Evolutionary conservation across 2,113 vertebrate species (phyloP), one percentile per base, ranked within the genome.

Genomic region (Hucho hucho): DNA sequence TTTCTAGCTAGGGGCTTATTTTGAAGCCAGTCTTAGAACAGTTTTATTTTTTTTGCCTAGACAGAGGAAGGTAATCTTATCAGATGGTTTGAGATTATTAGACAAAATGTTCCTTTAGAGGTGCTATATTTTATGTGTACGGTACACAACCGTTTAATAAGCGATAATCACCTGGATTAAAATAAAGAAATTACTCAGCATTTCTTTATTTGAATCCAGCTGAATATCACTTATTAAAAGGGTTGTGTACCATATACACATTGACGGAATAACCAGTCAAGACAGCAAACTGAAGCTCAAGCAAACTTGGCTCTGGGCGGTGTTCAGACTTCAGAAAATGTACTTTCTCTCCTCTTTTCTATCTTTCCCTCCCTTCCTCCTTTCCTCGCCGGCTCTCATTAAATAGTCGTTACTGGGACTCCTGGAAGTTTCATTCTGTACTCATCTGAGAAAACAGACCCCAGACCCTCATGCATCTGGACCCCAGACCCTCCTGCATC

Each of bases 1-100:
- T 65, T 63, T 49, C 16, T 64, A 82, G 74, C 84, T 82, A 69
- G 73, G 75, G 75, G 79, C 64, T 81, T 80, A 78, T 83, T 89
- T 72, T 68, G 66, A 37, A 58, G 64, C 43, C 70, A 71, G 43
- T 58, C 49, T 75, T 74, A 75, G 79, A 79, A 69, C 46, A 37
- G 53, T 53, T 70, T 73, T 72, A 58, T 1, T 53, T 53, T 53
- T 43, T 56, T 32, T 32, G 32, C 32, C 43, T 61, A 82, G 69
- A 77, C 29, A 2, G 69, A 78, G 72, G 73, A 89, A 89, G 83
- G 81, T 87, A 70, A 46, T 20, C 20, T n/a, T 65, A 20, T 32
- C 43, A 32, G 32, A 37, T 37, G 25, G 73, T 18, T 18, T 56
- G 18, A 20, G 49, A 1, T 56, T 56, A 20, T 56, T 20, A 18